Percentiles rank a stretch among this genome's conserved stretches.
Evolutionary conservation across 1,140 invertebrate species (phyloP).

Genomic region (Drosophila eugracilis): DNA sequence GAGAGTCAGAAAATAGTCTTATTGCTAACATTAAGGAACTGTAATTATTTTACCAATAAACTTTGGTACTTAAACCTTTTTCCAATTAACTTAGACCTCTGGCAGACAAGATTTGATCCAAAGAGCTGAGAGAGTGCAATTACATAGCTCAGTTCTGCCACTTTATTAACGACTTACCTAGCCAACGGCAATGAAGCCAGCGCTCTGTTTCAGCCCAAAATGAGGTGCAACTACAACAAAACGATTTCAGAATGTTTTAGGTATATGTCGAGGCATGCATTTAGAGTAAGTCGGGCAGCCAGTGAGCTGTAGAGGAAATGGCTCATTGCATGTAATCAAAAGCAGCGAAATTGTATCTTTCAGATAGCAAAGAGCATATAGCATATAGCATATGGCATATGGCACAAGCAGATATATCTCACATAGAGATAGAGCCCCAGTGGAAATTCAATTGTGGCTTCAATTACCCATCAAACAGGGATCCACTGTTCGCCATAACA

Average conservation of each 20-base stretch:
- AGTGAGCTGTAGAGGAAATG: conserved; percentile 59
- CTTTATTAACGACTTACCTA: conserved; percentile 25
- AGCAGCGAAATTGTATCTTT: conserved; percentile 67
- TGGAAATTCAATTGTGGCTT: conserved; percentile 55
- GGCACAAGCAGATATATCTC: no score
- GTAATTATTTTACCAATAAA: background rate
- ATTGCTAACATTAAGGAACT: no score
- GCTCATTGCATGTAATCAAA: conserved; percentile 74
- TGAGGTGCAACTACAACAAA: conserved; percentile 28
- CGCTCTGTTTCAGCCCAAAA: conserved; percentile 47
- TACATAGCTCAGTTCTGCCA: conserved; percentile 4
- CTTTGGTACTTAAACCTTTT: background rate
- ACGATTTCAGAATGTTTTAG: conserved; percentile 19
- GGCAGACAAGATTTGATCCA: conserved; percentile 7
- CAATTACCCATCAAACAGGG: conserved; percentile 45
- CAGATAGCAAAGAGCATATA: conserved; percentile 47
- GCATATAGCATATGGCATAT: no score
- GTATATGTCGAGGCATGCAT: no score
- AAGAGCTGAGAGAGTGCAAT: conserved; percentile 3
- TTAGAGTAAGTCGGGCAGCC: conserved; percentile 11
- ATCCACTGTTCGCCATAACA: conserved; percentile 35
- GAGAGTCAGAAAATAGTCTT: no score
- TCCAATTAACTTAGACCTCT: background rate
- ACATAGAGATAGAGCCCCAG: conserved; percentile 1
- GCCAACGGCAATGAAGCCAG: conserved; percentile 10